phyloP scores from a whole-genome alignment of 1,140 invertebrate genomes.

The Mya arenaria region DNA sequence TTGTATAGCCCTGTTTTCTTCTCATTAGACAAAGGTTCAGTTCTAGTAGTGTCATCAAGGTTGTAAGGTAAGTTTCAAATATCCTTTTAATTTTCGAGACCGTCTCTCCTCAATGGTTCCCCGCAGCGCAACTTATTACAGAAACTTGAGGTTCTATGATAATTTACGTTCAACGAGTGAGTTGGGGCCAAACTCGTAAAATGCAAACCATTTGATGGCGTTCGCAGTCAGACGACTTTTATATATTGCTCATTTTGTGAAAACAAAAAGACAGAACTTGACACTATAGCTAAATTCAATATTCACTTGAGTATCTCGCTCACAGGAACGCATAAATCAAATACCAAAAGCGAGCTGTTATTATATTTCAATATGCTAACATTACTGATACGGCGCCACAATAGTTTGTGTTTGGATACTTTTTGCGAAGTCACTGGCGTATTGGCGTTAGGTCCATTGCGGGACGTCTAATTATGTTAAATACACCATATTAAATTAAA shows the following conservation, averaged over 20 bases:
- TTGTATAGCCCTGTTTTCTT: no score
- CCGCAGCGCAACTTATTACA: constrained; percentile 16
- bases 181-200: constrained; percentile 10
- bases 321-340: constrained; percentile 37
- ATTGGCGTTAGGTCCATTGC: constrained; percentile 1
- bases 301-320: constrained; percentile 16
- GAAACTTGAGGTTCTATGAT: constrained; percentile 30
- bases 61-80: no score
- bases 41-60: no score
- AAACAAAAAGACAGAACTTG: constrained; percentile 42
- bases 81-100: background rate
- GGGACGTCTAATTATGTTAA: constrained; percentile 16
- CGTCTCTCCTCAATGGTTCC: background rate
- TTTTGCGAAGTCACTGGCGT: constrained; percentile 37
- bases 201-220: constrained; percentile 27
- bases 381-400: constrained; percentile 50
- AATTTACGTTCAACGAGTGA: constrained; percentile 39
- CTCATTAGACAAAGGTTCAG: no score
- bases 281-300: constrained; percentile 29
- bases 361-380: constrained; percentile 55
- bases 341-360: constrained; percentile 26
- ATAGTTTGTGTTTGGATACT: background rate
- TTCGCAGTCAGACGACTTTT: constrained; percentile 45
- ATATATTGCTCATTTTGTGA: constrained; percentile 43
- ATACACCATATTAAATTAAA: constrained; percentile 44